Evolutionary conservation across 2,888 invertebrate species (phyloP).

Genomic region (Apodemia mormo): DNA sequence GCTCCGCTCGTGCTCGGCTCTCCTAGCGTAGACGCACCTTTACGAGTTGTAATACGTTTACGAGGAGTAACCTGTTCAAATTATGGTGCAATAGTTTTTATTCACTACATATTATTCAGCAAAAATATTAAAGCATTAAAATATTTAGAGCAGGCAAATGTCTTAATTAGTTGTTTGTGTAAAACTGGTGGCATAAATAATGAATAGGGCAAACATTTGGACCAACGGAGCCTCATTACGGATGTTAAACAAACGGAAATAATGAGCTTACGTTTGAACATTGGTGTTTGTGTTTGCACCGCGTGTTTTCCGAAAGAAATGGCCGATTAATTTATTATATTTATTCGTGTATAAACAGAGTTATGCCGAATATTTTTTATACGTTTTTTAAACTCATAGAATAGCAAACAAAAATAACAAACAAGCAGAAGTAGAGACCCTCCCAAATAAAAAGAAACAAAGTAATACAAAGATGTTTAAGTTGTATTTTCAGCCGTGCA

Average conservation of each 20-base stretch:
- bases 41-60: too few relatives aligned
- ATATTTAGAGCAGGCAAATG: not conserved
- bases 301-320: not conserved
- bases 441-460: too few relatives aligned
- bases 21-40: too few relatives aligned
- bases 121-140: not conserved
- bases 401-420: too few relatives aligned
- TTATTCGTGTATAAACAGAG: not conserved
- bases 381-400: too few relatives aligned
- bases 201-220: not conserved
- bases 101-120: not conserved
- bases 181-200: not conserved
- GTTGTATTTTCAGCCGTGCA: too few relatives aligned
- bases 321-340: constrained; percentile 1
- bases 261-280: constrained; percentile 12
- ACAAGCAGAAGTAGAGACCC: too few relatives aligned
- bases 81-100: not conserved
- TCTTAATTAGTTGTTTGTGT: constrained; percentile 5
- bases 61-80: too few relatives aligned
- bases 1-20: too few relatives aligned
- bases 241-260: constrained; percentile 1
- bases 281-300: not conserved
- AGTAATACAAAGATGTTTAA: too few relatives aligned
- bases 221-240: not conserved
- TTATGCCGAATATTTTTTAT: not conserved